These are phyloP conservation scores for Pogonus chalceus DNA, from an alignment of 1,140 invertebrate species.

Conservation along the genomic window DNA sequence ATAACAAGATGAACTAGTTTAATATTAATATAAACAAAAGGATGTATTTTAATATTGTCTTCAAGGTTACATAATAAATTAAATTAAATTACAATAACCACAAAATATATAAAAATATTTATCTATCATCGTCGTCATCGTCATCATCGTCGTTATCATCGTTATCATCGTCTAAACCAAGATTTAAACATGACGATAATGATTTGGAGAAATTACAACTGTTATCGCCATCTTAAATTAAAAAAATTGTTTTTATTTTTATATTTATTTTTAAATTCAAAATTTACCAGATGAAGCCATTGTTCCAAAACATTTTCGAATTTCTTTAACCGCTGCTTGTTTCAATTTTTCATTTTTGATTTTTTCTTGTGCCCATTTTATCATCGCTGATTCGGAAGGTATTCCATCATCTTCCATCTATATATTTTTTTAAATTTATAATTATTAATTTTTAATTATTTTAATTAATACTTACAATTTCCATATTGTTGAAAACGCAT, in stretches of 20 bases:
- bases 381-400: not conserved
- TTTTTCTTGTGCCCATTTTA: conserved; percentile 3
- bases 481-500: conserved; percentile 3
- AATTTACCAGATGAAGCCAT: not conserved
- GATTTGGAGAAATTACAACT: conserved; percentile 5
- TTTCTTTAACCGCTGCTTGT: not conserved
- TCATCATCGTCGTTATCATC: not conserved
- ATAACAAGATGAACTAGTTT: not conserved
- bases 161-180: not conserved
- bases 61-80: not conserved
- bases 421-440: not conserved
- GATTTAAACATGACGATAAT: not conserved
- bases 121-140: not conserved
- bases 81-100: not conserved
- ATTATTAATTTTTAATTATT: not conserved
- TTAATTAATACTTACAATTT: conserved; percentile 1
- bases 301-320: not conserved
- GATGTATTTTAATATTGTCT: not conserved
- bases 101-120: not conserved
- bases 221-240: not conserved
- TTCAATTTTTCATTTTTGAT: not conserved
- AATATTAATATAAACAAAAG: conserved; percentile 3
- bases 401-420: conserved; percentile 4
- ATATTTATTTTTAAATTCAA: not conserved
- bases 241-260: not conserved